Evolutionary conservation across 2,797 vertebrate species (phyloP), one percentile per base, ranked within the genome.

Genomic region (Oreonectes daqikongensis): DNA sequence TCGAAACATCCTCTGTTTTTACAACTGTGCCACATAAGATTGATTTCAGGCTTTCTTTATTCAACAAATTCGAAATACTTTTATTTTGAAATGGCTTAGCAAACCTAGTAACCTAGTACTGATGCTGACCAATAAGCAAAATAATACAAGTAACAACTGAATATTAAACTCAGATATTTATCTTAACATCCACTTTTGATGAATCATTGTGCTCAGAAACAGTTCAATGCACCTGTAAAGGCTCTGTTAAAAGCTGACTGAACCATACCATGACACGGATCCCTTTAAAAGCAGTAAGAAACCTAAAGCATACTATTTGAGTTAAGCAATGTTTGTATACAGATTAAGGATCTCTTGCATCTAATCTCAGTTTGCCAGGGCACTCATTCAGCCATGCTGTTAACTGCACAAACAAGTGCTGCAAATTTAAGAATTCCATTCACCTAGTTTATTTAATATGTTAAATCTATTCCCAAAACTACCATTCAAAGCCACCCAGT

Each of bases 281-380:
- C 26, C n/a, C 22, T 18, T 30, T 15, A 48, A 24, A 17, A 59
- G 52, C 26, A 4, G 15, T 26, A 75, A 46, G 48, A 60, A 67
- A 59, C 5, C n/a, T 14, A 57, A 67, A 75, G 2, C 40, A 38
- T 18, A 24, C 66, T 68, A 35, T 75, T 59, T 59, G 63, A 42
- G 40, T 68, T 67, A 35, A 68, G 52, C 40, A 75, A 75, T 59
- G 20, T 66, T 75, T 75, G n/a, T 14, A 68, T n/a, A 75, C 63
- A 35, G 73, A 75, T 59, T 59, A 68, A 46, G 52, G 26, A 67
- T 38, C n/a, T 26, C 5, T 24, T 59, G 52, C 64, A 68, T 75
- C n/a, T 59, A 75, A 68, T 67, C 73, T 75, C 67, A n/a, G 50
- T 75, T 46, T 10, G n/a, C 52, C 30, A 55, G 30, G 6, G n/a